These are phyloP conservation scores for Helogale parvula DNA, from an alignment of 2,113 vertebrate species.

Conservation along the genomic window DNA sequence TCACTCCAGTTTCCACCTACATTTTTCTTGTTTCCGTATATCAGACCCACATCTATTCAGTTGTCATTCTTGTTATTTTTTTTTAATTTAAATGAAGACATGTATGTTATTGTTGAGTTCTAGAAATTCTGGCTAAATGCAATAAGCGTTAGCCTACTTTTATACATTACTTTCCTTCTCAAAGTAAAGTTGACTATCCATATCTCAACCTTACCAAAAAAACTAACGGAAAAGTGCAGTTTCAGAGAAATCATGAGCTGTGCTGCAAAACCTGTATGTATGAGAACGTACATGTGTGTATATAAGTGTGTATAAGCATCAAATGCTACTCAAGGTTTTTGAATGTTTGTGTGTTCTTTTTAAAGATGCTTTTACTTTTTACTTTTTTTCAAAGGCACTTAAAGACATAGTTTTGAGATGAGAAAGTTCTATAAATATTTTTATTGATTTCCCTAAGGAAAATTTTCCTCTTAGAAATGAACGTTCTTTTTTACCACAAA, in stretches of 20 bases:
- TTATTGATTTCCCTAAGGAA: conserved; percentile 64
- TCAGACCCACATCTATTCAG: not conserved
- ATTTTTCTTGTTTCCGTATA: not conserved
- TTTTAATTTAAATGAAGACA: not conserved
- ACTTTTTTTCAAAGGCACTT: not conserved
- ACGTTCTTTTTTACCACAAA: conserved; percentile 51
- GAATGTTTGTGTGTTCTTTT: not conserved
- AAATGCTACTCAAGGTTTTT: not conserved
- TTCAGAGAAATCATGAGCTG: not conserved
- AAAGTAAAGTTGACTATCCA: not conserved
- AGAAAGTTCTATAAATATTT: conserved; percentile 67
- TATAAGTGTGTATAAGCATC: not conserved
- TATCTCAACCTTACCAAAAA: not conserved
- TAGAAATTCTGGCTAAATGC: not conserved
- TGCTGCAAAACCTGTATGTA: not conserved
- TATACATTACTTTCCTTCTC: not conserved
- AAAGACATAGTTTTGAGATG: conserved; percentile 55
- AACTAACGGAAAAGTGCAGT: not conserved
- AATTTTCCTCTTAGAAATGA: conserved; percentile 25
- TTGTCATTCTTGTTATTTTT: not conserved
- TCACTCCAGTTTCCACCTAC: not conserved
- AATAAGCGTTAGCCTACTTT: not conserved
- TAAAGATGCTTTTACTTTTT: not conserved
- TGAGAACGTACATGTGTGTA: not conserved
- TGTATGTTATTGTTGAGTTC: not conserved